A percentile compares a stretch with the other conserved stretches of the same genome.
Evolutionary conservation across 2,797 vertebrate species (phyloP).

Genomic region (Gobio occitaniae): DNA sequence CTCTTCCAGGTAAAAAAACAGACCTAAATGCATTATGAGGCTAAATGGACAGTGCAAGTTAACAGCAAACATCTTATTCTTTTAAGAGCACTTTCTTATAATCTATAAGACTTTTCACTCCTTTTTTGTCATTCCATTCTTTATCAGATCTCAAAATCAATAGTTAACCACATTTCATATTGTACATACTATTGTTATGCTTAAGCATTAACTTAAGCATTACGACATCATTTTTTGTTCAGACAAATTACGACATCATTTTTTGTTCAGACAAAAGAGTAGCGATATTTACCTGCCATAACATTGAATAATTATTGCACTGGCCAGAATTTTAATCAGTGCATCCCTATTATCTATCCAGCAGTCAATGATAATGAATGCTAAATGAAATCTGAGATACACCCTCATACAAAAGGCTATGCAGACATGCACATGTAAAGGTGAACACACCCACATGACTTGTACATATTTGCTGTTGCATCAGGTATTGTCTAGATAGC

Average conservation of each 20-base stretch:
- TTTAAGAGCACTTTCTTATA: background rate
- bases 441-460: conserved; percentile 36
- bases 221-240: background rate
- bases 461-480: conserved; percentile 40
- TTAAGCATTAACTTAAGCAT: background rate
- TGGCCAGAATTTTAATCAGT: background rate
- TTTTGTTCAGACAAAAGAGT: too few relatives aligned
- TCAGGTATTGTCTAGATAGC: conserved; percentile 7
- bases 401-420: background rate
- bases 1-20: conserved; percentile 10
- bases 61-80: background rate
- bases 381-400: conserved; percentile 44
- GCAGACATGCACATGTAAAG: conserved; percentile 19
- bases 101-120: background rate
- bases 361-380: conserved; percentile 8
- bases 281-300: background rate
- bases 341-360: background rate
- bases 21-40: background rate
- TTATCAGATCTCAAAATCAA: background rate
- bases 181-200: background rate
- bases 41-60: background rate
- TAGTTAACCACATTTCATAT: background rate
- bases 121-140: background rate
- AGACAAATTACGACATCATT: background rate
- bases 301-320: background rate